phyloP scores from a whole-genome alignment of 64 coral and sea anemone species.

The Montipora capricornis region DNA sequence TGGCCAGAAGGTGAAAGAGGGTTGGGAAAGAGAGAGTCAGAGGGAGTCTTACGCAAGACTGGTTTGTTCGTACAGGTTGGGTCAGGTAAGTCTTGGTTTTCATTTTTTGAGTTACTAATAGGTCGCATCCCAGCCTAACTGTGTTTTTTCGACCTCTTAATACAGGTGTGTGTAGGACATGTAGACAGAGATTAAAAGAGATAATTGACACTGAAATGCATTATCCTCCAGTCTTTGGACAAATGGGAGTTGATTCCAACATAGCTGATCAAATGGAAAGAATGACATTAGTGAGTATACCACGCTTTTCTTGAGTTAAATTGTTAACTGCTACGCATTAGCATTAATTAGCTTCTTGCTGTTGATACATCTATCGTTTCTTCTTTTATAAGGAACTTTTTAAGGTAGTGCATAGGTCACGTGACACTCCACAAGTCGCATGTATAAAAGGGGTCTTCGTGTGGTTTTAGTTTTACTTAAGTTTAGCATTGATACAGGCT shows the following conservation, averaged over 20 bases:
- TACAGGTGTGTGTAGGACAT: constrained; percentile 49
- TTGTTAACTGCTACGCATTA: no score
- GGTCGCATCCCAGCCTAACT: neutral
- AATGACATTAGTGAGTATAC: constrained; percentile 26
- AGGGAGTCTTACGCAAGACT: constrained; percentile 37
- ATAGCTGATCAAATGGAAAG: neutral
- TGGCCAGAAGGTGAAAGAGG: constrained; percentile 67
- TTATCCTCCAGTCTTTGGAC: neutral
- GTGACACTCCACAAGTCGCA: no score
- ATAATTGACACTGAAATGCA: neutral
- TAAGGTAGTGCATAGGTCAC: no score
- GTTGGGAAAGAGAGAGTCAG: constrained; percentile 33
- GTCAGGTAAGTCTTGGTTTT: constrained; percentile 22
- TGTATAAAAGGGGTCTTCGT: no score
- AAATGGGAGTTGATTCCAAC: constrained; percentile 2
- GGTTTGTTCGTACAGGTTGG: constrained; percentile 33
- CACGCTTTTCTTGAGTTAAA: neutral
- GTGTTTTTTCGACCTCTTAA: neutral
- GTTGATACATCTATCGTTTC: no score
- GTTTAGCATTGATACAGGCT: no score
- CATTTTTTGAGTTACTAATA: neutral
- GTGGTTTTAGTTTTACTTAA: no score
- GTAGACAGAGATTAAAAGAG: constrained; percentile 11
- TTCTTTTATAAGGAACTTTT: no score
- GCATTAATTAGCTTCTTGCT: no score